Evolutionary conservation across 1,140 invertebrate genomes (phyloP).

Genomic region (Metopolophium dirhodum): DNA sequence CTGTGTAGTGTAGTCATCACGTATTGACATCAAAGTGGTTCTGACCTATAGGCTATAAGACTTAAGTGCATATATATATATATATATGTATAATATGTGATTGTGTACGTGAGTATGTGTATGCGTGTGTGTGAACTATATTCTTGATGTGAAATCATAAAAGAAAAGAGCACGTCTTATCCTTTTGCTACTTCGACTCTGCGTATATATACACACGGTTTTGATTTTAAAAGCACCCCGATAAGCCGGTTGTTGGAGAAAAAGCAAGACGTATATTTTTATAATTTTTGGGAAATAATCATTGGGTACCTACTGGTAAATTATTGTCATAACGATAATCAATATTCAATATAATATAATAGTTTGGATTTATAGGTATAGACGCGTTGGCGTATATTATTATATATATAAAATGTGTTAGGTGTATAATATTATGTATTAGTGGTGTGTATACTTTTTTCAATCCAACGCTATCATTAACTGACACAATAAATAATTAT

Average conservation of each 20-base stretch:
- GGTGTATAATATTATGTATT: too few species aligned
- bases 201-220: background rate
- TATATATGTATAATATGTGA: background rate
- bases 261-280: background rate
- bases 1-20: background rate
- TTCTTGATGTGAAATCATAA: background rate
- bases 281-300: background rate
- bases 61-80: background rate
- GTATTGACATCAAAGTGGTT: constrained; percentile 38
- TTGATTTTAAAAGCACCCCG: background rate
- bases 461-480: too few species aligned
- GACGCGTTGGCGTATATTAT: too few species aligned
- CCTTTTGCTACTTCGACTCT: background rate
- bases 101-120: background rate
- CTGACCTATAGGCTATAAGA: background rate
- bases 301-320: background rate
- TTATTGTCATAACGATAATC: background rate
- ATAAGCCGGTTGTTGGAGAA: background rate
- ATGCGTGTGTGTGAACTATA: background rate
- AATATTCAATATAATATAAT: background rate
- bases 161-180: constrained; percentile 10
- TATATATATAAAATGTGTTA: too few species aligned
- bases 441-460: too few species aligned
- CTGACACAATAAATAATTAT: too few species aligned
- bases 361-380: too few species aligned